Percentiles rank a stretch among this genome's conserved stretches.
Evolutionary conservation across 2,888 invertebrate species (phyloP).

Genomic region (Scaptomyza cyrtandrae): DNA sequence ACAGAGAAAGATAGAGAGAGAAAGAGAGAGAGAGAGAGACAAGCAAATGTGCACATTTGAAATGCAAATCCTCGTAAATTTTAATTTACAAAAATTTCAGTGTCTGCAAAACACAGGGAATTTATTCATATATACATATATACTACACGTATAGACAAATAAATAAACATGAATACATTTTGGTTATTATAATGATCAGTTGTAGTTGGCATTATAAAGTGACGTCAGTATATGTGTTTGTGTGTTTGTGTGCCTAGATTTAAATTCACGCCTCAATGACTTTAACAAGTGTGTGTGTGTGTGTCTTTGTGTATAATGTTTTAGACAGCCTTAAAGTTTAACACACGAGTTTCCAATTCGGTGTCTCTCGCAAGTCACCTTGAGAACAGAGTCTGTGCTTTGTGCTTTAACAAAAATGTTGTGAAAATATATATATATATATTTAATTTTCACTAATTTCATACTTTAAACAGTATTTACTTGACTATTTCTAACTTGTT

Average conservation of each 20-base stretch:
- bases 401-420: not conserved
- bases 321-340: constrained; percentile 14
- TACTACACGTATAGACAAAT: constrained; percentile 1
- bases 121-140: constrained; percentile 59
- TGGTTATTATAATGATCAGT: constrained; percentile 63
- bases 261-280: constrained; percentile 65
- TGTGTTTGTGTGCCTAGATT: constrained; percentile 64
- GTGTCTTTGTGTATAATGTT: not conserved
- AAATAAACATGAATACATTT: constrained; percentile 6
- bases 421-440: too few species aligned
- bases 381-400: constrained; percentile 25
- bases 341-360: constrained; percentile 22
- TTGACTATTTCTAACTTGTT: not conserved
- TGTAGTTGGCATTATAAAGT: constrained; percentile 57
- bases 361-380: constrained; percentile 54
- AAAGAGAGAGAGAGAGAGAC: constrained; percentile 11
- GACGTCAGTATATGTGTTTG: constrained; percentile 10
- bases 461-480: not conserved
- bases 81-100: constrained; percentile 63
- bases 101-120: constrained; percentile 47
- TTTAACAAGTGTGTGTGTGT: constrained; percentile 29
- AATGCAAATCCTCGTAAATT: constrained; percentile 78
- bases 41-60: constrained; percentile 51
- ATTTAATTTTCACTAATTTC: too few species aligned
- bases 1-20: constrained; percentile 5